Conservation (phyloP, 2,888 invertebrate genomes). For the Chesias legatella region DNA sequence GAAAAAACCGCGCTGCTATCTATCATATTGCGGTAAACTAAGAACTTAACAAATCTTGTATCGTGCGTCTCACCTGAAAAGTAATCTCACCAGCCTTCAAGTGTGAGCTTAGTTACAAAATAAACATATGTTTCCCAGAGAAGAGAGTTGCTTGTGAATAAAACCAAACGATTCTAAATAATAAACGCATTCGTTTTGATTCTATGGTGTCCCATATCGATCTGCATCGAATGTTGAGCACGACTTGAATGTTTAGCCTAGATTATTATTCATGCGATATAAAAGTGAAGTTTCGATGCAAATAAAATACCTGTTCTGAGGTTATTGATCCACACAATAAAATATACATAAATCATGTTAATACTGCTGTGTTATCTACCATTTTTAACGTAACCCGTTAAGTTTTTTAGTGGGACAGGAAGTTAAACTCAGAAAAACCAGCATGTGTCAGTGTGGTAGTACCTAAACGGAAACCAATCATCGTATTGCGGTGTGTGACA, state of each 20-base stretch:
- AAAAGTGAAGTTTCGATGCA: conserved; percentile 23
- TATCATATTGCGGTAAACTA: background rate
- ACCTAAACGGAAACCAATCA: conserved; percentile 1
- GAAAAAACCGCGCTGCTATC: background rate
- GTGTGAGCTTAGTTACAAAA: no score
- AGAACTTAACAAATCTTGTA: no score
- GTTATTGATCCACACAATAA: conserved; percentile 48
- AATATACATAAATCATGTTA: conserved; percentile 34
- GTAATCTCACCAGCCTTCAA: no score
- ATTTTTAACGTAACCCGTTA: conserved; percentile 21
- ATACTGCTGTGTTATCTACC: conserved; percentile 26
- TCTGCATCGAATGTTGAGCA: conserved; percentile 14
- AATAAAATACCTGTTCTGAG: conserved; percentile 42
- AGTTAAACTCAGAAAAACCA: conserved; percentile 21
- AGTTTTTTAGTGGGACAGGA: conserved; percentile 25
- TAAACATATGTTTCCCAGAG: no score
- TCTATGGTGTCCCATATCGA: conserved; percentile 10
- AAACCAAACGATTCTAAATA: background rate
- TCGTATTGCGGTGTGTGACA: background rate
- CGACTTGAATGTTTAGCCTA: conserved; percentile 14
- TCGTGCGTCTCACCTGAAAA: no score
- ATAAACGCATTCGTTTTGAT: conserved; percentile 11
- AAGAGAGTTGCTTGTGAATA: no score
- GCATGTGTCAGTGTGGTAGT: conserved; percentile 9
- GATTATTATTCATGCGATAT: conserved; percentile 19